Percentiles rank a stretch among this genome's conserved stretches.
Conservation (phyloP, 2,888 invertebrate genomes). For the Stomorhina lunata region DNA sequence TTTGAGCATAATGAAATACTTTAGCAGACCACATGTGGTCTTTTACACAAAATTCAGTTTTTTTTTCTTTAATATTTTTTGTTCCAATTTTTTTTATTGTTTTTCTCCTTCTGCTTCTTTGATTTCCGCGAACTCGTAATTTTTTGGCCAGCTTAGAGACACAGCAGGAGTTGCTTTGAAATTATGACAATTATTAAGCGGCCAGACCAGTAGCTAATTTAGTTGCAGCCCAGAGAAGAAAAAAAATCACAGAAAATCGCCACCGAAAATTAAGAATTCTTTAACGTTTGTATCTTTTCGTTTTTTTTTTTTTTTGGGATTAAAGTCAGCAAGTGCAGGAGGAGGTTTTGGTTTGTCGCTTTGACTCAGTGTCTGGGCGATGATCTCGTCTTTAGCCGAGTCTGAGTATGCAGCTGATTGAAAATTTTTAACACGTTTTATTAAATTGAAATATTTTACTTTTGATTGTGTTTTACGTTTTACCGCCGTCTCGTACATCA, state of each 20-base stretch:
- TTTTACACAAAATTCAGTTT: conserved; percentile 49
- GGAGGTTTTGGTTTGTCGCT: background rate
- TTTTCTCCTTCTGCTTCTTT: conserved; percentile 49
- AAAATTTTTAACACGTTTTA: conserved; percentile 59
- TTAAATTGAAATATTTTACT: conserved; percentile 68
- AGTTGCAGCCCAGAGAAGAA: background rate
- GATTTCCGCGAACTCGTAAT: conserved; percentile 67
- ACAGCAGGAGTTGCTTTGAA: conserved; percentile 71
- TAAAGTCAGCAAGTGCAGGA: background rate
- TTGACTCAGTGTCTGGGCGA: conserved; percentile 1
- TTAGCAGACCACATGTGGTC: conserved; percentile 63
- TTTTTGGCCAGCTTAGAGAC: conserved; percentile 52
- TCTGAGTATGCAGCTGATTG: conserved; percentile 31
- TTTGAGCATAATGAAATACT: conserved; percentile 54
- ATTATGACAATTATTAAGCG: conserved; percentile 78
- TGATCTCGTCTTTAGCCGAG: conserved; percentile 21
- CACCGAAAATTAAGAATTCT: conserved; percentile 51
- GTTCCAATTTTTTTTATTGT: conserved; percentile 17
- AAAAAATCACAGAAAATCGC: conserved; percentile 35
- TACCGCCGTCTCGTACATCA: conserved; percentile 67
- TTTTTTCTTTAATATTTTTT: conserved; percentile 3
- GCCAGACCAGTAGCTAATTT: conserved; percentile 64
- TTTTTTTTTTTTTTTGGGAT: background rate
- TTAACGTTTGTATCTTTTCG: background rate
- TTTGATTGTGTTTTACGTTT: conserved; percentile 63